These are phyloP conservation scores for Troides aeacus DNA, from an alignment of 2,888 invertebrate genomes.

Conservation along the genomic window DNA sequence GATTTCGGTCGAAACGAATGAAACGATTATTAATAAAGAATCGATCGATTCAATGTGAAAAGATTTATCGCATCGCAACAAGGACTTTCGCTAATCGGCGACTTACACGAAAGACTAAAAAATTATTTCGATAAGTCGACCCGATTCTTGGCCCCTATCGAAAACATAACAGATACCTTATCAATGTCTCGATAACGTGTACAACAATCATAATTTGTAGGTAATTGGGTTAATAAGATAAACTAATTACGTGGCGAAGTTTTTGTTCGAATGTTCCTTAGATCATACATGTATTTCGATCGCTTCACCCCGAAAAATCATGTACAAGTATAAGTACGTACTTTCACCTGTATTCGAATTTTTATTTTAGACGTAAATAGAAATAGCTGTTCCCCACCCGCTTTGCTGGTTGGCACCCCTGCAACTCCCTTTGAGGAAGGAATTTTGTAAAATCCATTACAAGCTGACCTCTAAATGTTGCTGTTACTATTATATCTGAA, in stretches of 20 bases:
- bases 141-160: conserved; percentile 45
- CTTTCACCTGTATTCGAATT: too few species aligned
- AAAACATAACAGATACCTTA: conserved; percentile 40
- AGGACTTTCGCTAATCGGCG: conserved; percentile 23
- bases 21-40: conserved; percentile 12
- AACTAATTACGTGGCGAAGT: conserved; percentile 21
- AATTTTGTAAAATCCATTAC: too few species aligned
- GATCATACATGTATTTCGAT: neutral
- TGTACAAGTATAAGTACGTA: too few species aligned
- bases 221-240: conserved; percentile 63
- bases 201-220: conserved; percentile 56
- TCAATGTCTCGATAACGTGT: conserved; percentile 40
- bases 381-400: too few species aligned
- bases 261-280: conserved; percentile 20
- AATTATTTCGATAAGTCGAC: conserved; percentile 39
- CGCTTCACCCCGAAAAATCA: too few species aligned
- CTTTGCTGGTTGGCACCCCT: too few species aligned
- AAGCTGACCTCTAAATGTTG: too few species aligned
- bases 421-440: too few species aligned
- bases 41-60: conserved; percentile 4
- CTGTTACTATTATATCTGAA: too few species aligned
- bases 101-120: conserved; percentile 32
- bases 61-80: conserved; percentile 15
- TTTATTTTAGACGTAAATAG: too few species aligned
- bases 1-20: neutral